Evolutionary conservation across 2,113 vertebrate genomes (phyloP).

Genomic region (Caranx melampygus): DNA sequence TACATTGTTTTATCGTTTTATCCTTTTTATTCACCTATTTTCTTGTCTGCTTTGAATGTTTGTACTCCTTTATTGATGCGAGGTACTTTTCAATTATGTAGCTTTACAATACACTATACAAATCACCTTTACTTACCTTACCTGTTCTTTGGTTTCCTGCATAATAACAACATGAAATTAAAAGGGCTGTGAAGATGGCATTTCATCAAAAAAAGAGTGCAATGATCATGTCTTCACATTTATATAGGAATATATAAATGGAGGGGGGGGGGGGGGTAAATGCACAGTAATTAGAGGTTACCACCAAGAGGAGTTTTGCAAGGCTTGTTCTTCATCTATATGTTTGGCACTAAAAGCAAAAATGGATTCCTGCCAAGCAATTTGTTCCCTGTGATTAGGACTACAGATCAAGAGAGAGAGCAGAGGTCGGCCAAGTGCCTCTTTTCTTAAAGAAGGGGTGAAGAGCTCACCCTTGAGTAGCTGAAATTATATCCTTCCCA

Average conservation of each 20-base stretch:
- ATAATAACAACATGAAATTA: conserved; percentile 9
- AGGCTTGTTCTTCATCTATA: conserved; percentile 33
- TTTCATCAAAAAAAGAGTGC: conserved; percentile 36
- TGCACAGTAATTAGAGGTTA: conserved; percentile 50
- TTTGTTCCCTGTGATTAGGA: conserved; percentile 73
- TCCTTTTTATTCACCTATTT: too few species aligned
- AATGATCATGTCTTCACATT: conserved; percentile 29
- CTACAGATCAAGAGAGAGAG: conserved; percentile 50
- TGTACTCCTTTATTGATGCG: too few species aligned
- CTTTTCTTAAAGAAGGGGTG: conserved; percentile 26
- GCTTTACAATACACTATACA: too few species aligned
- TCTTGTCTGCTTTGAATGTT: too few species aligned
- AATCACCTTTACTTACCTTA: too few species aligned
- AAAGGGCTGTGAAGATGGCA: conserved; percentile 6
- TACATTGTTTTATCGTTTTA: too few species aligned
- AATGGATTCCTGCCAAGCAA: conserved; percentile 64
- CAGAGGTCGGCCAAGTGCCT: conserved; percentile 70
- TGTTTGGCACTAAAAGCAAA: conserved; percentile 42
- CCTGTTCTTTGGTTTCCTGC: background rate
- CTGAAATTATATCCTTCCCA: conserved; percentile 58
- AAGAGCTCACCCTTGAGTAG: conserved; percentile 21
- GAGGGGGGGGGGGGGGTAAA: conserved; percentile 40
- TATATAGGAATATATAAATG: conserved; percentile 31
- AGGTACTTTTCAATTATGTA: too few species aligned
- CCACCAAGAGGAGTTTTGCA: conserved; percentile 30